A percentile compares a stretch with the other conserved stretches of the same genome.
Conservation (phyloP, 2,888 invertebrate genomes). For the Hyposoter dolosus region DNA sequence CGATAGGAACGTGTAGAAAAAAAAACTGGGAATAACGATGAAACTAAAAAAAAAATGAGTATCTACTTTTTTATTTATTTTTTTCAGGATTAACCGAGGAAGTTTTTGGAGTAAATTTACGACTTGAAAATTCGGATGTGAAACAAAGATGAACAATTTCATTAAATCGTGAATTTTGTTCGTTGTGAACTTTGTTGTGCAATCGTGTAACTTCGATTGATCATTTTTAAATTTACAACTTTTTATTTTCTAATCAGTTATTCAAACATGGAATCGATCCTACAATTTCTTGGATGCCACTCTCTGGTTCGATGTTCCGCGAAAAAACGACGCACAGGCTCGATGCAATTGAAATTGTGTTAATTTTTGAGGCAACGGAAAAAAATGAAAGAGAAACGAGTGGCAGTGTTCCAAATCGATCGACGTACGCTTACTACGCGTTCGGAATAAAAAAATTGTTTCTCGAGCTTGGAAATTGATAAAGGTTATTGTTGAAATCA, state of each 20-base stretch:
- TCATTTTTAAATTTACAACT: not conserved
- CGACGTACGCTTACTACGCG: not conserved
- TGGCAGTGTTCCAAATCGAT: not conserved
- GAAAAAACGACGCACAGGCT: slow-evolving; percentile 10
- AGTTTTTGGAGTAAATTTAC: not conserved
- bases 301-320: not conserved
- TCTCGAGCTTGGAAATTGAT: slow-evolving; percentile 19
- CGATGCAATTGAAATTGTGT: not conserved
- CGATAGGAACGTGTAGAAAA: not conserved
- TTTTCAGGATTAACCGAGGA: not conserved
- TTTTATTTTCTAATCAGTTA: not conserved
- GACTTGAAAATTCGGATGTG: not conserved
- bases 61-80: not conserved
- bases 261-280: not conserved
- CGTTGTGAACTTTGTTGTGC: not conserved
- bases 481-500: slow-evolving; percentile 35
- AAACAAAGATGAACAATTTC: not conserved
- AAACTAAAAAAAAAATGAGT: not conserved
- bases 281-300: not conserved
- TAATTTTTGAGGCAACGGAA: not conserved
- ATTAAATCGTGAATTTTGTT: not conserved
- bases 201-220: not conserved
- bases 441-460: not conserved
- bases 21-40: not conserved
- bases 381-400: not conserved